Evolutionary conservation across 2,888 invertebrate genomes (phyloP), one percentile per base, ranked within the genome.

Genomic region (Drosophila pseudotakahashii): DNA sequence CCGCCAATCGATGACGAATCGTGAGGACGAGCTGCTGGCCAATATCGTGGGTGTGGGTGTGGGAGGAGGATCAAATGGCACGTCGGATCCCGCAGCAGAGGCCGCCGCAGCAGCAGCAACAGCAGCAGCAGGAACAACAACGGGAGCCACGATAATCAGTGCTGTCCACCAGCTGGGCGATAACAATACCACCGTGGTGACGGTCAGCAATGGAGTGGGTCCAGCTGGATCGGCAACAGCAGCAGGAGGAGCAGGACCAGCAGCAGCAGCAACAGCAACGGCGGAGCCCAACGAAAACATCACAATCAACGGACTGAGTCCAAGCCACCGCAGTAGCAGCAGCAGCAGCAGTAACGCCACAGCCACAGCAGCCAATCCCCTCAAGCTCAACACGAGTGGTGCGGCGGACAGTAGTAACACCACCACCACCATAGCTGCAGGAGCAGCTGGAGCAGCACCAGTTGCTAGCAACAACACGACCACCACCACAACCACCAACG

Each of bases 1-100:
- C 92, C 94, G 94, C 92, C 95, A 95, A 93, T 96, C 97, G 93
- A 96, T 97, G 95, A 97, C 96, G 93, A 96, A 96, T 93, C 95
- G 95, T 92, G 92, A 92, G 90, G 92, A 92, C 91, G 92, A 92
- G 89, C 83, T 92, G 84, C 90, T 92, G 88, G 90, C 92, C 90
- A 92, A 91, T 81, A 91, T 91, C 86, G 92, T 91, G 86, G 91
- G 90, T 57, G 76, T 62, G 32, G 71, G 60, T 2, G 26, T 5
- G 5, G 26, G 26, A 26, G 58, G 36, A 7, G 55, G 41, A 10
- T 14, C 16, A n/a, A 36, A 54, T 62, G 58, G 54, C 54, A 61
- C 62, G 5, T 7, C 30, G 26, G 63, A 63, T 7, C 9, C 53
- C 3, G 34, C 53, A 16, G 44, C 53, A n/a, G 42, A 70, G 51